Evolutionary conservation across 2,797 vertebrate genomes (phyloP).

Genomic region (Characodon lateralis): DNA sequence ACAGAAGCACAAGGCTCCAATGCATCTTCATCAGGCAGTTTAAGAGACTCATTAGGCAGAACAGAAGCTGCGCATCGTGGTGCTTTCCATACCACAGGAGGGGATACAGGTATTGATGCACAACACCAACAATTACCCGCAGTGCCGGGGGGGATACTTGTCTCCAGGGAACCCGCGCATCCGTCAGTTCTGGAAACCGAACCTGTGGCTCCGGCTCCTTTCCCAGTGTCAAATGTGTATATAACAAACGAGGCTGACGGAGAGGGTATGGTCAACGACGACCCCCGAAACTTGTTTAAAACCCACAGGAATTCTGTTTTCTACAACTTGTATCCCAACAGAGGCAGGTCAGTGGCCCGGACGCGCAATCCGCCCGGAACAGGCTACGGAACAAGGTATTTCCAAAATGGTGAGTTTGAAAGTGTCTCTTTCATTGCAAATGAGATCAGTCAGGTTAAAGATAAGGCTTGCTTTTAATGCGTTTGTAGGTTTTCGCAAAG

Average conservation of each 20-base stretch:
- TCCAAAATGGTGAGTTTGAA: slow-evolving; percentile 81
- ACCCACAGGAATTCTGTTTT: slow-evolving; percentile 80
- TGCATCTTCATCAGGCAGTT: slow-evolving; percentile 22
- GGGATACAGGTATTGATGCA: not conserved
- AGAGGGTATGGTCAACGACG: slow-evolving; percentile 77
- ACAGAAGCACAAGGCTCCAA: slow-evolving; percentile 29
- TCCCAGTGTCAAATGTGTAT: slow-evolving; percentile 25
- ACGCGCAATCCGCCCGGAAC: slow-evolving; percentile 70
- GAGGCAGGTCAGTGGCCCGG: slow-evolving; percentile 52
- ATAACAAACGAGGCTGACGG: slow-evolving; percentile 30
- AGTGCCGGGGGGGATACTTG: slow-evolving; percentile 22
- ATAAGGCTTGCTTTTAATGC: not conserved
- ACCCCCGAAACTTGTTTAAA: slow-evolving; percentile 77
- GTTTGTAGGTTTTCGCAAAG: too few species aligned
- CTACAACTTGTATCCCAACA: slow-evolving; percentile 75
- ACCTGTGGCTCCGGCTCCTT: slow-evolving; percentile 7
- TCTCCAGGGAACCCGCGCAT: slow-evolving; percentile 38
- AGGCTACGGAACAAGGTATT: slow-evolving; percentile 81
- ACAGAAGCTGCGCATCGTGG: slow-evolving; percentile 32
- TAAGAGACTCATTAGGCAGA: slow-evolving; percentile 38
- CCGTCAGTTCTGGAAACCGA: slow-evolving; percentile 4
- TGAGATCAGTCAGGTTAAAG: not conserved
- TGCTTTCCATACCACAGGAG: slow-evolving; percentile 5
- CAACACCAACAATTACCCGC: slow-evolving; percentile 46
- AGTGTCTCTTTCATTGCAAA: not conserved